Conservation (phyloP, 2,113 vertebrate species). For the Numenius arquata region DNA sequence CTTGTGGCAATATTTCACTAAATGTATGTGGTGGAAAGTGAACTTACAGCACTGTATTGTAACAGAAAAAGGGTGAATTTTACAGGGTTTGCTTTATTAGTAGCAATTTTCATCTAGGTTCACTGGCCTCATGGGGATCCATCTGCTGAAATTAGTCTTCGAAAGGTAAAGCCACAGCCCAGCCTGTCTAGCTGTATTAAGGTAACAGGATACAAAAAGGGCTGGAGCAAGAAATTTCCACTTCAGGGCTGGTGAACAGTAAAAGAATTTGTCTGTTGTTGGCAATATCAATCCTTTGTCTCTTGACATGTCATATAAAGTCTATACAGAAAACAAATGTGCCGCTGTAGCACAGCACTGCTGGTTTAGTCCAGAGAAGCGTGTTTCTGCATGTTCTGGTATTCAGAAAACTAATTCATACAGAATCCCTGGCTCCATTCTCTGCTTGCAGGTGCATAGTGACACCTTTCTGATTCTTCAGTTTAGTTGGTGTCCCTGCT, state of each 20-base stretch:
- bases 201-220: not conserved
- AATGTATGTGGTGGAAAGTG: not conserved
- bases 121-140: not conserved
- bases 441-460: not conserved
- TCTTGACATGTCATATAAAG: not conserved
- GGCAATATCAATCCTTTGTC: not conserved
- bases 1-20: not conserved
- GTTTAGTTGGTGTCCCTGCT: not conserved
- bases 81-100: not conserved
- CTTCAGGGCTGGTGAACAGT: not conserved
- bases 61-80: not conserved
- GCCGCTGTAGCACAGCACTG: not conserved
- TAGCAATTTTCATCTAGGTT: not conserved
- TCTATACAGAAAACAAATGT: not conserved
- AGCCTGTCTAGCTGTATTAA: not conserved
- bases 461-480: constrained; percentile 22
- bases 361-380: not conserved
- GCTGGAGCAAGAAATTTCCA: constrained; percentile 2
- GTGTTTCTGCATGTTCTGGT: not conserved
- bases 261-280: not conserved
- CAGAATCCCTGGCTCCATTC: not conserved
- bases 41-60: not conserved
- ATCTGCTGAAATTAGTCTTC: not conserved
- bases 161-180: not conserved
- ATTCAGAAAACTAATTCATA: not conserved